A percentile compares a stretch with the other conserved stretches of the same genome.
Conservation (phyloP, 1,140 invertebrate genomes). For the Achroia grisella region DNA sequence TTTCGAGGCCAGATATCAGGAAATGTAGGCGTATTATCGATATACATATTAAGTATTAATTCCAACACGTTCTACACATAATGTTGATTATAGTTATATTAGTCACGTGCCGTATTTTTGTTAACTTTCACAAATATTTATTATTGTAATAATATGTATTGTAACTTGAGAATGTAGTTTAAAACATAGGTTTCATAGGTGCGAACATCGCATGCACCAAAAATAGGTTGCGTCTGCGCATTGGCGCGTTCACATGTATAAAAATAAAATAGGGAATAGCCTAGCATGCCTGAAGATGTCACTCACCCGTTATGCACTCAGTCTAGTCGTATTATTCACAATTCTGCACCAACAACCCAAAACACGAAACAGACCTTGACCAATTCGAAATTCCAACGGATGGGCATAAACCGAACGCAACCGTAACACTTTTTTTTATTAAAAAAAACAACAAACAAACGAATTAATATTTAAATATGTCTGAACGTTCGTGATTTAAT, state of each 20-base stretch:
- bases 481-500: too few species aligned
- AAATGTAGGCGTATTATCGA: too few species aligned
- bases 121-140: too few species aligned
- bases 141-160: conserved; percentile 18
- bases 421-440: conserved; percentile 23
- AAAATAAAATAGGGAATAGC: conserved; percentile 52
- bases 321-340: conserved; percentile 28
- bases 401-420: conserved; percentile 39
- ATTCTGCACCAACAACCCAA: conserved; percentile 34
- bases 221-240: conserved; percentile 57
- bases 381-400: conserved; percentile 47
- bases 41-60: too few species aligned
- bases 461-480: too few species aligned
- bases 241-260: conserved; percentile 41
- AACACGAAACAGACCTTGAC: conserved; percentile 44
- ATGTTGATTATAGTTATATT: too few species aligned
- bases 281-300: conserved; percentile 31
- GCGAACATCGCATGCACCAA: conserved; percentile 51
- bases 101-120: too few species aligned
- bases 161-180: conserved; percentile 54
- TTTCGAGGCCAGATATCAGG: too few species aligned
- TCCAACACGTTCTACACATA: too few species aligned
- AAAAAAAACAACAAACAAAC: too few species aligned
- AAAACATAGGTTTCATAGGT: conserved; percentile 49
- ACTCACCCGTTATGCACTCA: conserved; percentile 55